Percentiles rank a stretch among this genome's conserved stretches.
Conservation (phyloP, 2,888 invertebrate genomes). For the Drosophila dives region DNA sequence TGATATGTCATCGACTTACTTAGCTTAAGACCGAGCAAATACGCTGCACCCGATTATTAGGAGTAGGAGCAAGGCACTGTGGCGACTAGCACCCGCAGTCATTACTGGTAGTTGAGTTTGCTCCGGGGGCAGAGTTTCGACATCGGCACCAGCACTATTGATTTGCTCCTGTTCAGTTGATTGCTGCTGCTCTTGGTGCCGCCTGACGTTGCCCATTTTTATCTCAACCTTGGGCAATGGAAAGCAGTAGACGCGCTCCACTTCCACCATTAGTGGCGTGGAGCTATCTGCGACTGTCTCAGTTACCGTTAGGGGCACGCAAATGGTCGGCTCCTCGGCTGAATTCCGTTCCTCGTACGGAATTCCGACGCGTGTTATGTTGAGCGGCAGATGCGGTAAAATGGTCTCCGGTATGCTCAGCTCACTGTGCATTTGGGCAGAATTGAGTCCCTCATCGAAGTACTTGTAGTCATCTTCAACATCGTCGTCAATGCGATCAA, state of each 20-base stretch:
- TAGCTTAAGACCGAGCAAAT: constrained; percentile 18
- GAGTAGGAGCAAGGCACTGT: constrained; percentile 13
- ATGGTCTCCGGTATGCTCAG: constrained; percentile 70
- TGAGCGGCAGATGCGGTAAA: constrained; percentile 69
- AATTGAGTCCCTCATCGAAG: constrained; percentile 58
- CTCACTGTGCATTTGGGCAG: constrained; percentile 70
- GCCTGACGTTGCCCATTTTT: constrained; percentile 44
- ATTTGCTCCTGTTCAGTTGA: constrained; percentile 23
- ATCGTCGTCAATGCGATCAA: constrained; percentile 58
- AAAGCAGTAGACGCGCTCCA: constrained; percentile 80
- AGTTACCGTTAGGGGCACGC: constrained; percentile 76
- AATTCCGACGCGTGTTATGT: constrained; percentile 77
- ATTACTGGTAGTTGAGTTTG: constrained; percentile 10
- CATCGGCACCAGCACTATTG: constrained; percentile 22
- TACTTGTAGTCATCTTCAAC: constrained; percentile 68
- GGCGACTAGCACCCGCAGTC: constrained; percentile 18
- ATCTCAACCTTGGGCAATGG: constrained; percentile 76
- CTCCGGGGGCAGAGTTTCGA: constrained; percentile 28
- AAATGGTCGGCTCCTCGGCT: constrained; percentile 76
- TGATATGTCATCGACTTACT: constrained; percentile 31
- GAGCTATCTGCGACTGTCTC: constrained; percentile 68
- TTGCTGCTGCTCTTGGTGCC: constrained; percentile 23
- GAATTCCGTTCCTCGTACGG: constrained; percentile 77
- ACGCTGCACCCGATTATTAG: constrained; percentile 36
- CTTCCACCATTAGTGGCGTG: constrained; percentile 59